A percentile compares a stretch with the other conserved stretches of the same genome.
phyloP scores from a whole-genome alignment of 2,888 invertebrate genomes.

The Cryptophagus acutangulus region DNA sequence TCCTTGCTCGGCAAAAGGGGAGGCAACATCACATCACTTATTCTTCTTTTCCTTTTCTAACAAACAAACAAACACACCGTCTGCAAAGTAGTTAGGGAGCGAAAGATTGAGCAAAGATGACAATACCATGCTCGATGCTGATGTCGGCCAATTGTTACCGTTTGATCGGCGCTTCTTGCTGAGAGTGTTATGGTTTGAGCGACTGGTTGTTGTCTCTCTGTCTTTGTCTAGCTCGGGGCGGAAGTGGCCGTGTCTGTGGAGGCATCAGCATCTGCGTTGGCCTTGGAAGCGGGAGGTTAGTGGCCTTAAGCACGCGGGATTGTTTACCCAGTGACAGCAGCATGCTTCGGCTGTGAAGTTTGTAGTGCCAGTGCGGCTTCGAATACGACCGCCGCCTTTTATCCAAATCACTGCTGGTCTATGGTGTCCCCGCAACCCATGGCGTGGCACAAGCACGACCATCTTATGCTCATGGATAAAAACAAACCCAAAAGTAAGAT shows the following conservation, averaged over 20 bases:
- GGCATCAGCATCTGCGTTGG: conserved; percentile 44
- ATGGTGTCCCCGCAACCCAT: conserved; percentile 53
- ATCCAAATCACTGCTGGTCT: conserved; percentile 18
- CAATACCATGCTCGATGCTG: conserved; percentile 14
- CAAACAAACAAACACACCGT: neutral
- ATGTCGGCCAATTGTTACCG: conserved; percentile 3
- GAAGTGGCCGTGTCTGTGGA: conserved; percentile 42
- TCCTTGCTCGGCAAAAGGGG: conserved; percentile 44
- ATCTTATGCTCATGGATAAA: conserved; percentile 69
- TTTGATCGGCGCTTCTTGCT: conserved; percentile 4
- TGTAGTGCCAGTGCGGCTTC: conserved; percentile 45
- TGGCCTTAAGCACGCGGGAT: conserved; percentile 49
- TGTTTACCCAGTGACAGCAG: conserved; percentile 47
- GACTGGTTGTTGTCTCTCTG: conserved; percentile 42
- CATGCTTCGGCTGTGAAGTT: conserved; percentile 41
- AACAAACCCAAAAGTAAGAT: conserved; percentile 66
- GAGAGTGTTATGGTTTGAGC: conserved; percentile 29
- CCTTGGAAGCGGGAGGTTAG: conserved; percentile 46
- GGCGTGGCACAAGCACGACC: conserved; percentile 73
- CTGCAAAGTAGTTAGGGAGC: too few relatives aligned
- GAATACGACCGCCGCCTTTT: conserved; percentile 9
- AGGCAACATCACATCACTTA: conserved; percentile 26
- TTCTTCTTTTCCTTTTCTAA: neutral
- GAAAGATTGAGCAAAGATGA: conserved; percentile 12
- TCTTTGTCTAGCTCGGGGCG: conserved; percentile 42